These are phyloP conservation scores for Euura lappo DNA, from an alignment of 1,140 invertebrate genomes.

Conservation along the genomic window DNA sequence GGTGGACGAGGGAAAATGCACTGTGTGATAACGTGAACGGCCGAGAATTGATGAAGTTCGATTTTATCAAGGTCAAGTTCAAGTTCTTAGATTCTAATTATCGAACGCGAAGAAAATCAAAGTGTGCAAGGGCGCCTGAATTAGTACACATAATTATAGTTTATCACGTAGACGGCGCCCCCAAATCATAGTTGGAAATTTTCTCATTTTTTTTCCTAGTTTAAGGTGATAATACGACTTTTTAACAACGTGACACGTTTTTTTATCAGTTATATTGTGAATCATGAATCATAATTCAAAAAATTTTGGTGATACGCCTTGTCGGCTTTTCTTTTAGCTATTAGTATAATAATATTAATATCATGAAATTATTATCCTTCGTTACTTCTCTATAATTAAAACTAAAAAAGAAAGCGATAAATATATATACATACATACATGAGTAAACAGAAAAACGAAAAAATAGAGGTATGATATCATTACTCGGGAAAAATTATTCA, in stretches of 20 bases:
- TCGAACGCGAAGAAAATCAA: background rate
- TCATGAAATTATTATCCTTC: constrained; percentile 61
- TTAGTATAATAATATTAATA: too few species aligned
- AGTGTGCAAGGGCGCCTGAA: constrained; percentile 56
- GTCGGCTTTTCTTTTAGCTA: too few species aligned
- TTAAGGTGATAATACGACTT: too few species aligned
- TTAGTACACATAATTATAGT: constrained; percentile 54
- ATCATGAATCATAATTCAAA: too few species aligned
- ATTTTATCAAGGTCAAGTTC: too few species aligned
- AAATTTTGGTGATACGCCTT: too few species aligned
- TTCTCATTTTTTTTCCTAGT: constrained; percentile 30
- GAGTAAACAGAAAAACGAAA: constrained; percentile 14
- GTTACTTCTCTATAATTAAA: constrained; percentile 62
- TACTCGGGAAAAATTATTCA: background rate
- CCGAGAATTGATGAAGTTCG: too few species aligned
- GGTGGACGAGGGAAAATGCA: too few species aligned
- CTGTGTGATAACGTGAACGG: too few species aligned
- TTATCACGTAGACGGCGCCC: constrained; percentile 46
- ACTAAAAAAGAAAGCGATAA: constrained; percentile 51
- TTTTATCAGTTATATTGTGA: constrained; percentile 7
- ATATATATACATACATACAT: background rate
- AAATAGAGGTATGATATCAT: background rate
- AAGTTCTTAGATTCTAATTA: too few species aligned
- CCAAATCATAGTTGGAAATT: constrained; percentile 55
- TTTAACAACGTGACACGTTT: too few species aligned